A percentile compares a stretch with the other conserved stretches of the same genome.
Evolutionary conservation across 2,113 vertebrate species (phyloP).

Genomic region (Anser cygnoides): DNA sequence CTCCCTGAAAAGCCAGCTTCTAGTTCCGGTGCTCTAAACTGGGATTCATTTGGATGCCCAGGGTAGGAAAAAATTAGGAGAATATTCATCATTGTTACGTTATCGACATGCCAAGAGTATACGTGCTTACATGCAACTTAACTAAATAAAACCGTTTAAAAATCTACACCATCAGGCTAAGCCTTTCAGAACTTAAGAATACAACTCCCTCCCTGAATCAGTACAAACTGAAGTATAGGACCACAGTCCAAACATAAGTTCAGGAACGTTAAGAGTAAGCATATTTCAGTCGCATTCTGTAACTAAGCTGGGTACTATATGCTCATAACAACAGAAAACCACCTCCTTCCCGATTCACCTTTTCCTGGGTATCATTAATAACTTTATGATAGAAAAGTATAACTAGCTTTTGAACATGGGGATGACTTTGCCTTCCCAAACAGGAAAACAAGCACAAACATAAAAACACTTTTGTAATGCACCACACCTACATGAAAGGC

Average conservation of each 20-base stretch:
- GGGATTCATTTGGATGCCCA: background rate
- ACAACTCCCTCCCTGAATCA: rapidly evolving
- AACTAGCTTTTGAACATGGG: background rate
- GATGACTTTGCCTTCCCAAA: background rate
- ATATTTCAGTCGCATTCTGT: background rate
- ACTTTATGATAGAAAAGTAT: background rate
- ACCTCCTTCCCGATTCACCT: background rate
- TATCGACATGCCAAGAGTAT: background rate
- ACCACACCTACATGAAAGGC: background rate
- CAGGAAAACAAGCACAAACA: background rate
- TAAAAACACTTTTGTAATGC: background rate
- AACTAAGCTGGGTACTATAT: background rate
- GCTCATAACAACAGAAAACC: background rate
- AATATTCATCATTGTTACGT: background rate
- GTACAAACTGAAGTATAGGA: background rate
- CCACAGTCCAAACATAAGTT: background rate
- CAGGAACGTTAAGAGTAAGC: background rate
- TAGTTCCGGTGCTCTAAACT: background rate
- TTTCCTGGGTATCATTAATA: background rate
- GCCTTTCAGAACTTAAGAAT: background rate
- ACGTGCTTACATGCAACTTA: background rate
- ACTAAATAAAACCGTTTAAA: background rate
- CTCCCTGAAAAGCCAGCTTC: background rate
- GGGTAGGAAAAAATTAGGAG: background rate
- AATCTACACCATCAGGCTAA: background rate